Evolutionary conservation across 2,113 vertebrate species (phyloP).

Genomic region (Catagonus wagneri): DNA sequence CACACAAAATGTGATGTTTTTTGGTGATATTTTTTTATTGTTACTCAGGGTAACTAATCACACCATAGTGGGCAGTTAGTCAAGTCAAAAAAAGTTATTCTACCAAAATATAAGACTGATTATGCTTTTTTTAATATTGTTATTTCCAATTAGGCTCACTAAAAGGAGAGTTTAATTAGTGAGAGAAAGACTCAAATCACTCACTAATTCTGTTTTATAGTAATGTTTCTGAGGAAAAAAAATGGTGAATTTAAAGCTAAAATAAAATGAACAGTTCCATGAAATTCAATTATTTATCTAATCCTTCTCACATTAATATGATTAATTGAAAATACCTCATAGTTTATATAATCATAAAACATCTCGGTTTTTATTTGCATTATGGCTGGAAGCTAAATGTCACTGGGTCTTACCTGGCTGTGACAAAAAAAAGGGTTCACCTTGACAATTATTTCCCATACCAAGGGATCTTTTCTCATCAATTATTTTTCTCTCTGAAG

Average conservation of each 20-base stretch:
- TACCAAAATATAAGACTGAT: neutral
- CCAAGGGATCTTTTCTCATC: neutral
- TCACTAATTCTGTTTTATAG: constrained; percentile 63
- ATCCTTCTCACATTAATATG: constrained; percentile 45
- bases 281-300: constrained; percentile 50
- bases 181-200: neutral
- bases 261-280: constrained; percentile 42
- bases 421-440: neutral
- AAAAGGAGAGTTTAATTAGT: constrained; percentile 27
- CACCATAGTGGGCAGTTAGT: neutral
- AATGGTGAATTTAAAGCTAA: constrained; percentile 38
- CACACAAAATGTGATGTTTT: neutral
- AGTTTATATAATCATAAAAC: constrained; percentile 49
- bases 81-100: constrained; percentile 41
- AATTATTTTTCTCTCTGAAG: neutral
- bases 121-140: constrained; percentile 44
- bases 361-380: constrained; percentile 29
- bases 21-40: neutral
- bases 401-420: neutral
- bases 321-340: constrained; percentile 46
- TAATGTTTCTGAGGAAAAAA: constrained; percentile 32
- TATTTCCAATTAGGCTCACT: constrained; percentile 54
- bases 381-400: constrained; percentile 41
- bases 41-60: neutral
- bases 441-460: neutral